A percentile compares a stretch with the other conserved stretches of the same genome.
Evolutionary conservation across 2,113 vertebrate species (phyloP).

Genomic region (Etheostoma cragini): DNA sequence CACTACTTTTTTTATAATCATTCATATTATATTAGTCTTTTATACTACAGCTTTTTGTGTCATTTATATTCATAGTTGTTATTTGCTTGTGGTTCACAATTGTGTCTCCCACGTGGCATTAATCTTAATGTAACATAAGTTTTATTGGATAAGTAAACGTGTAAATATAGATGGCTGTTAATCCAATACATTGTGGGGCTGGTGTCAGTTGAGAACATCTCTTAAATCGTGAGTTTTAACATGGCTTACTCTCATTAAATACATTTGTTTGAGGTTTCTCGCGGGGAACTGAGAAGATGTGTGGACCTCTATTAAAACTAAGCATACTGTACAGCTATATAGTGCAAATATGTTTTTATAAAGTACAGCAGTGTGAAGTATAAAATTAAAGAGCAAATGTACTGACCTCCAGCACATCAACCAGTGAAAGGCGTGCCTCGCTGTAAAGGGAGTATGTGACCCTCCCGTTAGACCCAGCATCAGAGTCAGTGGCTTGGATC

Average conservation of each 20-base stretch:
- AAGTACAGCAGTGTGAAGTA: neutral
- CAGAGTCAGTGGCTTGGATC: slow-evolving; percentile 93
- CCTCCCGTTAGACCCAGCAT: slow-evolving; percentile 91
- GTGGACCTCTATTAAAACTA: neutral
- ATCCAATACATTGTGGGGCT: slow-evolving; percentile 22
- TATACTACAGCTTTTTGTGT: neutral
- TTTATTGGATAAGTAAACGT: slow-evolving; percentile 23
- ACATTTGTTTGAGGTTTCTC: neutral
- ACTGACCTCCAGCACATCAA: slow-evolving; percentile 92
- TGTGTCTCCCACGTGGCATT: slow-evolving; percentile 16
- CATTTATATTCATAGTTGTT: neutral
- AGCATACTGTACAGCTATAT: neutral
- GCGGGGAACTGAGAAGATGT: neutral
- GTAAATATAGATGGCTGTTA: slow-evolving; percentile 55
- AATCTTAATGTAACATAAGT: slow-evolving; percentile 25
- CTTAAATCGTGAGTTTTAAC: neutral
- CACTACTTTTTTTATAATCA: neutral
- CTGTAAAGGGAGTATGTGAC: slow-evolving; percentile 96
- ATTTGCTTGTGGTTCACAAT: neutral
- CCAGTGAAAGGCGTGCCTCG: slow-evolving; percentile 91
- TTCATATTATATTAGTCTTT: slow-evolving; percentile 1
- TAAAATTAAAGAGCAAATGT: neutral
- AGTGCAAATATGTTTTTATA: neutral
- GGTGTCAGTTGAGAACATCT: slow-evolving; percentile 14
- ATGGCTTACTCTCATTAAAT: slow-evolving; percentile 24